phyloP scores from a whole-genome alignment of 2,888 invertebrate species.

The Peribatodes rhomboidaria region DNA sequence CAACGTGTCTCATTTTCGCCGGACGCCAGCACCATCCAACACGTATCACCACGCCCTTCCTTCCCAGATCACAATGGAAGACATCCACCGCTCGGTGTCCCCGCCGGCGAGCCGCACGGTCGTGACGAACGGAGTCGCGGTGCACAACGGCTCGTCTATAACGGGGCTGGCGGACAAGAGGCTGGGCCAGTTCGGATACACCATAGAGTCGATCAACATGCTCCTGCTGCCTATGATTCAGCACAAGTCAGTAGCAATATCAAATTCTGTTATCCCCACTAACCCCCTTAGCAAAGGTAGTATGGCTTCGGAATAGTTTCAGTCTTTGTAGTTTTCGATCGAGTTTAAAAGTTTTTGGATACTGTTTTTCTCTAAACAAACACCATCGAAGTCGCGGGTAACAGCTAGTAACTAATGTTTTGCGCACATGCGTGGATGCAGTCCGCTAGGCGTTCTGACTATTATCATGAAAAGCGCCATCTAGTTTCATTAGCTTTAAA shows the following conservation, averaged over 20 bases:
- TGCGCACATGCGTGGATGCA: background rate
- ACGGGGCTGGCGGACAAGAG: constrained; percentile 92
- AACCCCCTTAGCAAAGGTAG: no score
- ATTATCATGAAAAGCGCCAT: no score
- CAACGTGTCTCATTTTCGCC: constrained; percentile 9
- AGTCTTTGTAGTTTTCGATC: no score
- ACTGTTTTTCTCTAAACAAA: no score
- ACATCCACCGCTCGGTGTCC: constrained; percentile 87
- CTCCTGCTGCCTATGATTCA: constrained; percentile 98
- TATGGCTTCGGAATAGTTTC: no score
- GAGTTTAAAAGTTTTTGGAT: no score
- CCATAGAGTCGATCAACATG: constrained; percentile 97
- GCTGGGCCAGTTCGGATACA: constrained; percentile 96
- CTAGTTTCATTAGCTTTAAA: no score
- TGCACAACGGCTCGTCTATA: constrained; percentile 64
- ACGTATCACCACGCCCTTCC: background rate
- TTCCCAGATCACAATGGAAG: constrained; percentile 93
- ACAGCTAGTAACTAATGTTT: no score
- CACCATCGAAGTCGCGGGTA: no score
- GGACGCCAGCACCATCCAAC: background rate
- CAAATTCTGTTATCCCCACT: no score
- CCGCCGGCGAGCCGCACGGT: constrained; percentile 61
- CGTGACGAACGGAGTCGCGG: constrained; percentile 60
- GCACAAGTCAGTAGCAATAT: constrained; percentile 4
- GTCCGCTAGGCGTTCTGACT: no score